Evolutionary conservation across 1,140 invertebrate genomes (phyloP), one percentile per base, ranked within the genome.

Genomic region (Ostrea edulis): DNA sequence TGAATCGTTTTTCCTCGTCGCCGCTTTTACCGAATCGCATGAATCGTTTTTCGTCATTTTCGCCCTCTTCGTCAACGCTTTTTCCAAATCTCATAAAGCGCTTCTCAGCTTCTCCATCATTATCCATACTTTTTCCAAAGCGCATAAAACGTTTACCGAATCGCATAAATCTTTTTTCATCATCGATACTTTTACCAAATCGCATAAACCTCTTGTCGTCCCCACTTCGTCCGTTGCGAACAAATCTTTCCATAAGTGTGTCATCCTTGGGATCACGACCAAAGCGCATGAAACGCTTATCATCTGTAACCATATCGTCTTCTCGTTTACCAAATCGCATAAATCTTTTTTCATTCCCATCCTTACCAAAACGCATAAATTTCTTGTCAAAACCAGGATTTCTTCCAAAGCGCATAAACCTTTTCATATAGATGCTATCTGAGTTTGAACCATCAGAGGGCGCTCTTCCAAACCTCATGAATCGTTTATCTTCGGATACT

Each of bases 251-350:
- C 68, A 89, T 89, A 11, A 85, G 29, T 71, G 89, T 90, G 14
- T 90, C 86, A 29, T 68, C 83, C 62, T 62, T 22, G 0, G 85
- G 62, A 22, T 85, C 52, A n/a, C 89, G 54, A 29, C 91, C 93
- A 85, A 94, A 93, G 22, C 93, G 82, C 93, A 94, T 94, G 89
- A 93, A 94, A 14, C 93, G 71, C 82, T 94, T 94, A 22, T 92
- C 91, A 14, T 87, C 89, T 58, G 35, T 84, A 7, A 62, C 55
- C 51, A 44, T 54, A 44, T 91, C 90, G 20, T 54, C 65, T 71
- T 83, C 17, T 84, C 82, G 8, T 88, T 82, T 68, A 54, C 91
- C 92, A 86, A 92, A 92, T 44, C 91, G 82, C 90, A 92, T 91
- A 54, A 91, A 92, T 0, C 91, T 88, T 77, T 92, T 92, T 17